Evolutionary conservation across 1,140 invertebrate genomes (phyloP).

Genomic region (Eueides isabella): DNA sequence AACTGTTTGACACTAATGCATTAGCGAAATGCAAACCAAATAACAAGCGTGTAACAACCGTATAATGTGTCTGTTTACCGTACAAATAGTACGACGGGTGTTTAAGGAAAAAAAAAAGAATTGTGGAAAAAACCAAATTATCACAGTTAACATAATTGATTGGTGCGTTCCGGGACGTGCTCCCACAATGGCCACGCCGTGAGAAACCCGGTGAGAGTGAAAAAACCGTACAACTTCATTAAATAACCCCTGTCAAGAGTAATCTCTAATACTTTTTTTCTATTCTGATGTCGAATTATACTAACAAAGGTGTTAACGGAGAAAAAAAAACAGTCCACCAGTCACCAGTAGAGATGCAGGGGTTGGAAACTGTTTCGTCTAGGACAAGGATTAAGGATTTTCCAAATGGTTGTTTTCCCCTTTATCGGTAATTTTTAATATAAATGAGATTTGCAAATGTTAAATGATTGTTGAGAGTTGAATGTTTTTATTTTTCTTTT

Average conservation of each 20-base stretch:
- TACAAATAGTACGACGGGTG: slow-evolving; percentile 53
- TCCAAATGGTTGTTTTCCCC: too few species aligned
- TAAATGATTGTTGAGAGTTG: too few species aligned
- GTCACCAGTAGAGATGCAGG: slow-evolving; percentile 54
- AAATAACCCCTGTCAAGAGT: slow-evolving; percentile 80
- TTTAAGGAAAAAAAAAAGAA: slow-evolving; percentile 44
- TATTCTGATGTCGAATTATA: slow-evolving; percentile 80
- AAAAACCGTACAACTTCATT: slow-evolving; percentile 79
- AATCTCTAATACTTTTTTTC: slow-evolving; percentile 78
- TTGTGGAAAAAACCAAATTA: slow-evolving; percentile 66
- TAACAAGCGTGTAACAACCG: slow-evolving; percentile 68
- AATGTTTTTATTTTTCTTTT: too few species aligned
- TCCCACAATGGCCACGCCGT: slow-evolving; percentile 68
- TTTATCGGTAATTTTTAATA: too few species aligned
- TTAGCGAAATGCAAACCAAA: slow-evolving; percentile 43
- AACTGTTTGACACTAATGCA: slow-evolving; percentile 16
- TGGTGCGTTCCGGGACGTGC: slow-evolving; percentile 70
- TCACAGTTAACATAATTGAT: slow-evolving; percentile 81
- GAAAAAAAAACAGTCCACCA: slow-evolving; percentile 67
- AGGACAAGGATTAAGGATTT: slow-evolving; percentile 10
- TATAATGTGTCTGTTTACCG: slow-evolving; percentile 71
- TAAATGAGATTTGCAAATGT: too few species aligned
- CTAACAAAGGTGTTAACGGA: slow-evolving; percentile 80
- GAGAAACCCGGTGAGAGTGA: slow-evolving; percentile 59
- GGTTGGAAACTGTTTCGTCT: slow-evolving; percentile 61